These are phyloP conservation scores for Acleris emargana DNA, from an alignment of 2,888 invertebrate genomes.

Conservation along the genomic window DNA sequence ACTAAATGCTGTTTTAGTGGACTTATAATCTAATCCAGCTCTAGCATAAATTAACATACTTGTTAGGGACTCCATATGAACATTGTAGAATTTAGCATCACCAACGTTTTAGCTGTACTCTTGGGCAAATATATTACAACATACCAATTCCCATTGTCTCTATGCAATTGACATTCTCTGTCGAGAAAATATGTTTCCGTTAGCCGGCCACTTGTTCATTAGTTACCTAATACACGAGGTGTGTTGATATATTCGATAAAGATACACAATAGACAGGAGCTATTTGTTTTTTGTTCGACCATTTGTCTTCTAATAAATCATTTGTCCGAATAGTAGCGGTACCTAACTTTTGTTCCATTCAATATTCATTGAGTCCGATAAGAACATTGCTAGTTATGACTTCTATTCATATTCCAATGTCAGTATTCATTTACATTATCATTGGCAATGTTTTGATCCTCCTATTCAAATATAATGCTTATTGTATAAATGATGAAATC, in stretches of 20 bases:
- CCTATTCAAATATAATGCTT: slow-evolving; percentile 7
- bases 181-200: slow-evolving; percentile 35
- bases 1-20: slow-evolving; percentile 14
- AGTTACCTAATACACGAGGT: slow-evolving; percentile 42
- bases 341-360: slow-evolving; percentile 44
- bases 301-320: slow-evolving; percentile 66
- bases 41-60: background rate
- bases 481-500: slow-evolving; percentile 17
- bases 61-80: slow-evolving; percentile 4
- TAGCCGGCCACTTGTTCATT: slow-evolving; percentile 38
- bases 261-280: slow-evolving; percentile 64
- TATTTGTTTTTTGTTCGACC: slow-evolving; percentile 67
- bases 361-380: slow-evolving; percentile 57
- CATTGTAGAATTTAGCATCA: slow-evolving; percentile 10
- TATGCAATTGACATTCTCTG: slow-evolving; percentile 32
- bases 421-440: slow-evolving; percentile 27
- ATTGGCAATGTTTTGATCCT: slow-evolving; percentile 11
- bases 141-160: slow-evolving; percentile 22
- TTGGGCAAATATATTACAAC: slow-evolving; percentile 1
- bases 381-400: slow-evolving; percentile 48
- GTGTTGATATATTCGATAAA: slow-evolving; percentile 59
- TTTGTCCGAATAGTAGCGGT: slow-evolving; percentile 54
- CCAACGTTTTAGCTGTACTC: slow-evolving; percentile 1
- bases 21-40: slow-evolving; percentile 1
- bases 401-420: slow-evolving; percentile 44